Base-by-base conservation (phyloP, 2,113 vertebrate species). In the Platichthys stellatus region DNA sequence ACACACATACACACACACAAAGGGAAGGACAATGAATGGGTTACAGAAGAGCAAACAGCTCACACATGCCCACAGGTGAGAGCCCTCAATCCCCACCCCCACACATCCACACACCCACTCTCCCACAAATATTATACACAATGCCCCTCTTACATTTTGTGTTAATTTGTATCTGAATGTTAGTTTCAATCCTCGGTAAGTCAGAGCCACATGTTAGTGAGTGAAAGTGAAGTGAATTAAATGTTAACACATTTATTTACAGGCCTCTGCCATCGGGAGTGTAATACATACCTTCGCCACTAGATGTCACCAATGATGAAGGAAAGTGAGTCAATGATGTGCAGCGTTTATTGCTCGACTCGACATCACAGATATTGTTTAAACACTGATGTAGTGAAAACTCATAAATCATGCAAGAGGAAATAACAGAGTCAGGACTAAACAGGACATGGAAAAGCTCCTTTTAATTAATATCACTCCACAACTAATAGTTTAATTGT, bases 291-390 rank as follows among this genome's bases (percentile, higher is more conserved):
- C 1, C 0, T 51, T 10, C 13, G 2, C 90, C 92, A 73, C 90
- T 88, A 90, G 92, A 87, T 89, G 90, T 84, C 92, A 88, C 49
- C 77, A 78, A 78, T 35, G 75, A 70, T 64, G 74, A 69, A 83
- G 86, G 67, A 63, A 86, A 86, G 68, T 3, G 5, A 26, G 31
- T 7, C 31, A 6, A 6, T 31, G 31, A 8, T 31, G 31, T 31
- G 1, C 31, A 31, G 31, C 31, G 31, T 31, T 31, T 31, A 7
- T 7, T 31, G 31, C 31, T 31, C 31, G 20, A 17, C 11, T 4
- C 21, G 4, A 69, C n/a, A 4, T 3, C 7, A 23, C 9, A 13
- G 35, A 10, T 38, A 38, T 38, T 40, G n/a, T 5, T 62, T n/a
- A 24, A 35, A 28, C 21, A 43, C 7, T 43, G 53, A 24, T 11